Evolutionary conservation across 2,888 invertebrate genomes (phyloP), one percentile per base, ranked within the genome.

Genomic region (Eilema depressum): DNA sequence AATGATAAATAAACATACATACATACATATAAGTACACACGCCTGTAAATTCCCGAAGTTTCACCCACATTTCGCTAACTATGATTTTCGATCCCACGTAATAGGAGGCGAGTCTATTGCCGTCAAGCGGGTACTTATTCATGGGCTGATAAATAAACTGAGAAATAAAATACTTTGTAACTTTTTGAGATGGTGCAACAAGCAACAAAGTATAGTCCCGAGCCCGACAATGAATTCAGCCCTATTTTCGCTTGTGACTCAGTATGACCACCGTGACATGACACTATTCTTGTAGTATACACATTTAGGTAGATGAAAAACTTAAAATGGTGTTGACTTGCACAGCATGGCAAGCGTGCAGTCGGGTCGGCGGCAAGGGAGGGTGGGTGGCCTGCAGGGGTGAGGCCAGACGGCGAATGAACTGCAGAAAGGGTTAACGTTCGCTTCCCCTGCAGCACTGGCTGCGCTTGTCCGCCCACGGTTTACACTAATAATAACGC

Each of bases 371-470:
- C 87, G 87, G 88, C 90, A 83, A 84, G 85, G 88, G 89, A 83
- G 86, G 84, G 89, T 80, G 88, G 92, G 93, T 80, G 89, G 88
- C 69, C 74, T 83, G 78, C 84, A 86, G 93, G 96, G 95, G 94
- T 96, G 96, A 93, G 96, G 95, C 96, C 95, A 96, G 96, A 96
- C 96, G 93, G 95, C 94, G 93, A 96, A 96, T 94, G 96, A 96
- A 95, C 96, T 96, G 95, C 93, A 96, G 91, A 95, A 96, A 89
- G 96, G 96, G 90, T 94, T 94, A 94, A 92, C 89, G 96, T 92
- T 86, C 95, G 95, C 95, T 93, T 93, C 95, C 94, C 95, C 94
- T 95, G 95, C 95, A 95, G 89, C 89, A 88, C 88, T 87, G 92
- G 89, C 91, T 91, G 91, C 89, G 91, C 88, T 88, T 89, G 87